These are phyloP conservation scores for Morpho achilles DNA, from an alignment of 2,888 invertebrate species.

Conservation along the genomic window DNA sequence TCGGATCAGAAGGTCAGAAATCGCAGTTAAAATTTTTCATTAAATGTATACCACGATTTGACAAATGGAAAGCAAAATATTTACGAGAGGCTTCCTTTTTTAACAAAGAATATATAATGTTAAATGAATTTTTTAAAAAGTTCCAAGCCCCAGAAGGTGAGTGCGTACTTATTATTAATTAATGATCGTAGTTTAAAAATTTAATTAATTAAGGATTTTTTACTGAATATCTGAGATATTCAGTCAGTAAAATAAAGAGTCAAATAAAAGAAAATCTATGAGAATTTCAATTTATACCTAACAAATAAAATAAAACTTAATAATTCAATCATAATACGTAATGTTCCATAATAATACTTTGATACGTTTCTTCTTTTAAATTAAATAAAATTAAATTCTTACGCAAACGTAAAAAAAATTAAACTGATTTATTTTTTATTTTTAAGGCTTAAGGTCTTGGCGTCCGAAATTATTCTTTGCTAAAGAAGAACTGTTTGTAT, in stretches of 20 bases:
- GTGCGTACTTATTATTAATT: slow-evolving; percentile 9
- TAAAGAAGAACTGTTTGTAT: slow-evolving; percentile 56
- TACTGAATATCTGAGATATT: no score
- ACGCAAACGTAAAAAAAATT: no score
- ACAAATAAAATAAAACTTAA: background rate
- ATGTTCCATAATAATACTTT: no score
- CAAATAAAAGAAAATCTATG: background rate
- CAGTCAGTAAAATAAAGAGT: no score
- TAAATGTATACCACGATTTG: slow-evolving; percentile 77
- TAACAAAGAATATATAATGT: slow-evolving; percentile 55
- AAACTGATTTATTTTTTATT: background rate
- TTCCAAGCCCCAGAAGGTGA: slow-evolving; percentile 50
- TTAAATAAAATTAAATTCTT: no score
- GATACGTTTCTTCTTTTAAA: background rate
- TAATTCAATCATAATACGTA: background rate
- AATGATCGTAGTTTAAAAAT: background rate
- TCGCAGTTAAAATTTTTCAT: slow-evolving; percentile 70
- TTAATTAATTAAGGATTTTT: background rate
- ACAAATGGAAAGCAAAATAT: slow-evolving; percentile 64
- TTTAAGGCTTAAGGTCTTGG: slow-evolving; percentile 49
- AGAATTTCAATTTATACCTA: background rate
- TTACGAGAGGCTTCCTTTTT: slow-evolving; percentile 51
- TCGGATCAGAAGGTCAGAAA: slow-evolving; percentile 31
- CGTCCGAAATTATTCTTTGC: slow-evolving; percentile 47
- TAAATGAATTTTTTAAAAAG: slow-evolving; percentile 48